Conservation (phyloP, 2,113 vertebrate species). For the Benitochromis conjunctus region DNA sequence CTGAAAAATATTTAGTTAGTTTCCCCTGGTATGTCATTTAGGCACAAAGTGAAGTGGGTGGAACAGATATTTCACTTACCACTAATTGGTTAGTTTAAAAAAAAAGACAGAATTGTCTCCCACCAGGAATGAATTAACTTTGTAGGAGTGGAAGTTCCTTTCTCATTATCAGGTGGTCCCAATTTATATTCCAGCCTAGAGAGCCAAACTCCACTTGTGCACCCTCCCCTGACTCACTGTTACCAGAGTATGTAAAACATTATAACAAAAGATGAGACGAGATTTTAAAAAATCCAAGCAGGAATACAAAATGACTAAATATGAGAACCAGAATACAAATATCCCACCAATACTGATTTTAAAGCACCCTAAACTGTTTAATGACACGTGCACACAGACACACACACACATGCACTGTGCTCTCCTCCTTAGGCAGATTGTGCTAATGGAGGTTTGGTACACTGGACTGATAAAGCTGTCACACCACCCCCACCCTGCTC, state of each 20-base stretch:
- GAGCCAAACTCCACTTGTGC: background rate
- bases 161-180: background rate
- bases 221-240: background rate
- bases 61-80: background rate
- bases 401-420: background rate
- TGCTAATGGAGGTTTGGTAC: slow-evolving; percentile 37
- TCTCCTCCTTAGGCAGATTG: slow-evolving; percentile 2
- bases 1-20: background rate
- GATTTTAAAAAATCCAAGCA: background rate
- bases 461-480: slow-evolving; percentile 44
- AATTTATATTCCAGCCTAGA: background rate
- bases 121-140: background rate
- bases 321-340: background rate
- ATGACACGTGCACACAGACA: background rate
- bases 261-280: background rate
- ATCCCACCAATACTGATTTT: background rate
- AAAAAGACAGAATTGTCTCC: background rate
- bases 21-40: background rate
- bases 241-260: background rate
- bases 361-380: background rate
- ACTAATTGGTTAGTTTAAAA: background rate
- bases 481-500: background rate
- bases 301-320: background rate
- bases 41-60: background rate
- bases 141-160: background rate